Evolutionary conservation across 2,797 vertebrate species (phyloP).

Genomic region (Channallabes apus): DNA sequence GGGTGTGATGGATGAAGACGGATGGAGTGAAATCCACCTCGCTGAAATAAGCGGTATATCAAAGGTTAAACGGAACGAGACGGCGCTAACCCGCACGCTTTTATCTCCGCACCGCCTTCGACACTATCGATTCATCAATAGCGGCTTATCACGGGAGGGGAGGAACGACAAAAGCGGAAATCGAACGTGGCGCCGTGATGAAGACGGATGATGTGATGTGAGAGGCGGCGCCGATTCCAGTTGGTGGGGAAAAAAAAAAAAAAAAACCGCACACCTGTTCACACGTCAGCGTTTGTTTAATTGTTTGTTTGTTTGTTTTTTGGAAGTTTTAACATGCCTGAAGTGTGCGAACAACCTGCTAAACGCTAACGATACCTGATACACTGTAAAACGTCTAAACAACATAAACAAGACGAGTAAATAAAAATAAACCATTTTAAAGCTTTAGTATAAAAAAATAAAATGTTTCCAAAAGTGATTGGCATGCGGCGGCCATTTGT

Average conservation of each 20-base stretch:
- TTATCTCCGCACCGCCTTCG: slow-evolving; percentile 73
- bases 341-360: background rate
- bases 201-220: slow-evolving; percentile 32
- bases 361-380: background rate
- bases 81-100: slow-evolving; percentile 78
- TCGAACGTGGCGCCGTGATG: slow-evolving; percentile 16
- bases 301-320: background rate
- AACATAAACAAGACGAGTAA: background rate
- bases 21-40: slow-evolving; percentile 89
- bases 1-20: slow-evolving; percentile 93
- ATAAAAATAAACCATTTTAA: background rate
- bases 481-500: too few relatives aligned
- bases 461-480: too few relatives aligned
- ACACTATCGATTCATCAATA: slow-evolving; percentile 83
- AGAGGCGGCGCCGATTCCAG: background rate
- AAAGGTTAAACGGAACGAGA: slow-evolving; percentile 91
- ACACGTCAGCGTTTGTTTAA: background rate
- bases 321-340: background rate
- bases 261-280: slow-evolving; percentile 14
- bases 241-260: background rate
- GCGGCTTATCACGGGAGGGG: slow-evolving; percentile 69
- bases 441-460: background rate
- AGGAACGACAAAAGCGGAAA: slow-evolving; percentile 29
- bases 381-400: background rate
- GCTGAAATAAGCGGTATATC: slow-evolving; percentile 96